Base-by-base conservation (phyloP, 2,888 invertebrate species). In the Coecobrya sp. region DNA sequence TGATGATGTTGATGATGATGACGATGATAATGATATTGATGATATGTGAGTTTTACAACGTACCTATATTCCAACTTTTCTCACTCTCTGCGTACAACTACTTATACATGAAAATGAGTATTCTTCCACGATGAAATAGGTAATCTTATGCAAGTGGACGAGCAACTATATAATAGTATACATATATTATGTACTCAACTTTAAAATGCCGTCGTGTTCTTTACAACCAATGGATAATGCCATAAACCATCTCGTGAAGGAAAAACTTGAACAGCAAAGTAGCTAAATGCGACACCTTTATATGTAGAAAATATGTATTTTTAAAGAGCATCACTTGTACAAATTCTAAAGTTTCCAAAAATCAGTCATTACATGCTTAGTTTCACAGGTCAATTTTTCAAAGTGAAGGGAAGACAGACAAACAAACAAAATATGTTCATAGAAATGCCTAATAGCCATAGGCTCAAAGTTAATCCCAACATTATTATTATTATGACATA, bases 21-120 rank as follows among this genome's bases (percentile, higher is more conserved):
- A 82, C 30, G 45, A 85, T 68, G 49, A 84, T 84, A 84, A 84
- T 62, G 84, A 81, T 81, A 81, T 81, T 81, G 81, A 81, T 81
- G 81, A 81, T 81, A 81, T 81, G 81, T 55, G 81, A 81, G 81
- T 81, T 81, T 81, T 81, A 81, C 62, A 84, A 4, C 36, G 36
- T 84, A 84, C 84, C 59, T 62, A 1, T 79, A 13, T 36, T 36
- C 2, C 7, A 36, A 36, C 45, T 76, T 76, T 27, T 36, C 27
- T 16, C 49, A 13, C 36, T 0, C 84, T 62, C 42, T 42, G 7
- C 36, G 36, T 4, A 36, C 36, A 7, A n/a, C 22, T 10, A 49
- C n/a, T 49, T 11, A 16, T 55, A 79, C 30, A n/a, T 25, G 68
- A 16, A 68, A 8, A 27, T 19, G 81, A 81, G 55, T 49, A 49